These are phyloP conservation scores for Papilio machaon DNA, from an alignment of 1,140 invertebrate genomes.

Conservation along the genomic window DNA sequence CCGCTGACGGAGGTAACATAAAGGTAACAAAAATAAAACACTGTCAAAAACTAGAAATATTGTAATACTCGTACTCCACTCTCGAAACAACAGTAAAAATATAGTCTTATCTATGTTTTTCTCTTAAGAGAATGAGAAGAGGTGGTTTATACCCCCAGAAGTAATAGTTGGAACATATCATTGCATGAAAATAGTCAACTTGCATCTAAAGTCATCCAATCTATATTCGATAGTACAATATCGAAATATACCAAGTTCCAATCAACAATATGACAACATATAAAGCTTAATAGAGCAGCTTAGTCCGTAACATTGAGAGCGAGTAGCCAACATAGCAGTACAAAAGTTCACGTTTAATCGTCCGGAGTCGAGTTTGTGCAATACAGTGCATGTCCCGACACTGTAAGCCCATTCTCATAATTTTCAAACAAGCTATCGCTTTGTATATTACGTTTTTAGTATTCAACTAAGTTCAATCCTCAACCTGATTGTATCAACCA, in stretches of 20 bases:
- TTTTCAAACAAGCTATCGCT: neutral
- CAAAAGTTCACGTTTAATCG: conserved; percentile 30
- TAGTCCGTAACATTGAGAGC: neutral
- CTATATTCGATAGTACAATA: neutral
- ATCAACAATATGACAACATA: neutral
- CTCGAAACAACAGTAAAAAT: too few relatives aligned
- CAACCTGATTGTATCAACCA: too few relatives aligned
- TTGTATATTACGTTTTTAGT: neutral
- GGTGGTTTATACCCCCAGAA: too few relatives aligned
- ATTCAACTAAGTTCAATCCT: neutral
- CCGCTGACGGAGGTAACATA: too few relatives aligned
- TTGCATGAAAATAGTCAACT: neutral
- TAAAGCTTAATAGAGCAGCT: conserved; percentile 14
- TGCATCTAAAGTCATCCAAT: neutral
- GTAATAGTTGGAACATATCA: neutral
- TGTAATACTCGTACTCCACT: too few relatives aligned
- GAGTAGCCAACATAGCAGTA: neutral
- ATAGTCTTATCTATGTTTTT: too few relatives aligned
- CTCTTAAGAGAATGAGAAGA: too few relatives aligned
- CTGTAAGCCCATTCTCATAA: conserved; percentile 9
- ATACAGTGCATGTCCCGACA: neutral
- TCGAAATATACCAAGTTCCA: neutral
- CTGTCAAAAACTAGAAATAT: too few relatives aligned
- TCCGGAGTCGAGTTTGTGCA: neutral
- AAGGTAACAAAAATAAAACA: too few relatives aligned